Base-by-base conservation (phyloP, 2,888 invertebrate species). In the Serrognathus titanus region DNA sequence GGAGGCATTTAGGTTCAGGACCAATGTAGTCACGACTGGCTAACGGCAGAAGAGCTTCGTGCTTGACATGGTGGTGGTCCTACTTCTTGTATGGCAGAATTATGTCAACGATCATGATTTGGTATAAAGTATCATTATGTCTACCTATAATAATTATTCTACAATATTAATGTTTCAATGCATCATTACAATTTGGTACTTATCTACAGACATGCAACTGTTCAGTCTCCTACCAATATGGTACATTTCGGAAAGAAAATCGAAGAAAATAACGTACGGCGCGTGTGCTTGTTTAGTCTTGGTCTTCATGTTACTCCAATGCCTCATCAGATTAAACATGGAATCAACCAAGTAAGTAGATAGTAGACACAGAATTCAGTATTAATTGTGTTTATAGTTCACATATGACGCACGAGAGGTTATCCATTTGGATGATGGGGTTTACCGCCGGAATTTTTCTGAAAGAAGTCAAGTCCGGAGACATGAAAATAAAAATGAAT, bases 321-420 rank as follows among this genome's bases (percentile, higher is more conserved):
- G 3, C 3, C 2, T 11, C 12, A 43, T 43, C 6, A 43, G 16
- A 8, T 43, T 43, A 9, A 13, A 2, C 43, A 4, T 12, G 10
- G 43, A 43, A 43, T 11, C 8, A 2, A 4, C 6, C 1, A 11
- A 43, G 43, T 43, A 11, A 43, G 13, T 49, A 11, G 16, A 13
- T 43, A n/a, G 4, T 4, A 3, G 3, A 20, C 2, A 4, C 20
- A 20, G 4, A 20, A 20, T 3, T 4, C 4, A 20, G 3, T 3
- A 12, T 43, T 43, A 12, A 43, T 11, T 40, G 16, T n/a, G 24
- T 48, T 62, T 58, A n/a, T 16, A 60, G 60, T 38, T 55, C 54
- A 38, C 60, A 60, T 20, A 60, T 57, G 51, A 62, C 62, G 0
- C 62, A 62, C 38, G 46, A 47, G 10, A 50, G 62, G 13, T 20